These are phyloP conservation scores for Lithophane leautieri DNA, from an alignment of 2,888 invertebrate species.

Conservation along the genomic window DNA sequence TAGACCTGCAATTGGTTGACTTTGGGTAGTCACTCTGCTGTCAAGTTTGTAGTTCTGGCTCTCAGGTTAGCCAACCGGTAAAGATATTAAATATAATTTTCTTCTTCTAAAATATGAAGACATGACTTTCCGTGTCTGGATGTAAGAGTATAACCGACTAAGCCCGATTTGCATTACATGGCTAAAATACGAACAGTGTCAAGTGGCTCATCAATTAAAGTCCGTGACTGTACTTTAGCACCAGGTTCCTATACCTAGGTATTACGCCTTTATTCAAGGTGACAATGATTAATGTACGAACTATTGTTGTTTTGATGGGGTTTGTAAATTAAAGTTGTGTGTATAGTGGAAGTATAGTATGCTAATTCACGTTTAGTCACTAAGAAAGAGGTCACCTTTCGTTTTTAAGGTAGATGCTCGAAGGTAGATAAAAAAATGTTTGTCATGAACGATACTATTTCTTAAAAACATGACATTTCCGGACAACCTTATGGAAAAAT, in stretches of 20 bases:
- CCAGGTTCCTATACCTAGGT: background rate
- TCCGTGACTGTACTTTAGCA: constrained; percentile 8
- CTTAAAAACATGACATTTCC: background rate
- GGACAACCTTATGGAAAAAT: background rate
- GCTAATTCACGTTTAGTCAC: constrained; percentile 33
- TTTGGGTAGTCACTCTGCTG: too few species aligned
- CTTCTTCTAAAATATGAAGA: too few species aligned
- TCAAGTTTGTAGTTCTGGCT: too few species aligned
- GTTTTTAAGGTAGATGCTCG: background rate
- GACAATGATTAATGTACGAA: constrained; percentile 51
- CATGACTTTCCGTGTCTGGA: too few species aligned
- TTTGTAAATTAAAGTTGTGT: constrained; percentile 40
- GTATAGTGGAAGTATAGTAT: constrained; percentile 4
- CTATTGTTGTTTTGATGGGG: constrained; percentile 53
- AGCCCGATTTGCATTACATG: too few species aligned
- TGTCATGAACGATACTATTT: background rate
- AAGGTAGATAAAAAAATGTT: background rate
- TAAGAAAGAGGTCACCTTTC: constrained; percentile 26
- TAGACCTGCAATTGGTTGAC: too few species aligned
- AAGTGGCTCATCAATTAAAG: too few species aligned
- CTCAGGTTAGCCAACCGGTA: too few species aligned
- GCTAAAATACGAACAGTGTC: too few species aligned
- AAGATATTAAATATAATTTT: too few species aligned
- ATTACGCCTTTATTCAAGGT: constrained; percentile 41
- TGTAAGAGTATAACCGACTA: too few species aligned